A percentile compares a stretch with the other conserved stretches of the same genome.
These are phyloP conservation scores for Sus cebifrons DNA, from an alignment of 2,797 vertebrate genomes.

Conservation along the genomic window DNA sequence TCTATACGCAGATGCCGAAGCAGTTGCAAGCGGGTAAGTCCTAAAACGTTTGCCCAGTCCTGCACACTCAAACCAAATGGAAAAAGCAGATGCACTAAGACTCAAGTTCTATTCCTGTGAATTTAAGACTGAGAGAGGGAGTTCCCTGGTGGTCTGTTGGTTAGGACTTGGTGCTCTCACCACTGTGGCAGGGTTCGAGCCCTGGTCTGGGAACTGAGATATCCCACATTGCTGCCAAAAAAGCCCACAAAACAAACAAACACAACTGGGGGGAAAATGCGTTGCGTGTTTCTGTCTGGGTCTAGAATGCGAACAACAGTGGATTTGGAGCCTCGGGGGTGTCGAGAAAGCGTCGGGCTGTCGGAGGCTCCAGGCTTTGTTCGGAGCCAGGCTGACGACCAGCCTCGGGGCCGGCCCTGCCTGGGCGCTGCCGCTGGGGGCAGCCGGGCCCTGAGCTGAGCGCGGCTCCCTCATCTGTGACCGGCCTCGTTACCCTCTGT, in stretches of 20 bases:
- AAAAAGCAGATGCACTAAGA: constrained; percentile 12
- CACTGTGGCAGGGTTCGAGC: too few relatives aligned
- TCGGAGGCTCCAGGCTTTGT: neutral
- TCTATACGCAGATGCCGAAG: neutral
- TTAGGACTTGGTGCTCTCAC: too few relatives aligned
- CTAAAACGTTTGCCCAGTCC: neutral
- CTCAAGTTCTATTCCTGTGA: neutral
- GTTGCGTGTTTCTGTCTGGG: neutral
- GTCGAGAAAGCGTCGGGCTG: neutral
- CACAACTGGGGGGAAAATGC: neutral
- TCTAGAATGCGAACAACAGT: constrained; percentile 1
- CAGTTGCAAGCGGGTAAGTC: neutral
- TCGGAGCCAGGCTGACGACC: neutral
- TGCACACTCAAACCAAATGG: neutral
- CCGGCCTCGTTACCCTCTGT: neutral
- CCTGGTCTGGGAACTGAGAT: too few relatives aligned
- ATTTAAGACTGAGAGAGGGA: too few relatives aligned
- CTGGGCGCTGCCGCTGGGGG: neutral
- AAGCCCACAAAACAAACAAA: too few relatives aligned
- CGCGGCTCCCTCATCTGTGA: neutral
- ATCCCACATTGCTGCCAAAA: too few relatives aligned
- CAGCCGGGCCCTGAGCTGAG: neutral
- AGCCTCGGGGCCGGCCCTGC: neutral
- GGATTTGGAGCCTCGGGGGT: neutral
- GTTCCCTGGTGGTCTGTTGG: too few relatives aligned